Conservation (phyloP, 1,140 invertebrate genomes). For the Ceratina japonica region DNA sequence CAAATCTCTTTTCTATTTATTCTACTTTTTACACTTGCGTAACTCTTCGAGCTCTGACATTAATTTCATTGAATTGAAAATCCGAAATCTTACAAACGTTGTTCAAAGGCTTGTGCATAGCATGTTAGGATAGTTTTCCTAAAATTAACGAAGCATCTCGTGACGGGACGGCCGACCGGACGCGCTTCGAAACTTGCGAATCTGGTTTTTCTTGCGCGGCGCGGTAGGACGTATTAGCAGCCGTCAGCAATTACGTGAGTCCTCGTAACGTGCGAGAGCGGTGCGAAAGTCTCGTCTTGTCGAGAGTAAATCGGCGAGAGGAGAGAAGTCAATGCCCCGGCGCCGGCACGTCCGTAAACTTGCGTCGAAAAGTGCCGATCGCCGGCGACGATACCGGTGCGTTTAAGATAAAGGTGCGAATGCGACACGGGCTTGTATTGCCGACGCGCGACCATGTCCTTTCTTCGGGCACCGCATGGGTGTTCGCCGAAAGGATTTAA, state of each 20-base stretch:
- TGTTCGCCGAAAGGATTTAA: not conserved
- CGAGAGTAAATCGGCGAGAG: conserved; percentile 49
- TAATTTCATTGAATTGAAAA: no score
- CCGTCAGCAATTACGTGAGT: conserved; percentile 67
- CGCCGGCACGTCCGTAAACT: conserved; percentile 48
- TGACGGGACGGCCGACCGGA: conserved; percentile 23
- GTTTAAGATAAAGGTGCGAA: conserved; percentile 40
- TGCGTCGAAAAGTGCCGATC: conserved; percentile 43
- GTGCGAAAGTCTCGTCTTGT: conserved; percentile 49
- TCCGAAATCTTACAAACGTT: no score
- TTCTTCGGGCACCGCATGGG: not conserved
- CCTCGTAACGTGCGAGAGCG: conserved; percentile 48
- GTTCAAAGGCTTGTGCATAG: not conserved
- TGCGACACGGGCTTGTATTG: conserved; percentile 28
- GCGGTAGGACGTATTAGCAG: conserved; percentile 61
- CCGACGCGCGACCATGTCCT: not conserved
- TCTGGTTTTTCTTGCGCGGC: conserved; percentile 64
- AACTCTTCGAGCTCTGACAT: no score
- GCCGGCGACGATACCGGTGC: conserved; percentile 42
- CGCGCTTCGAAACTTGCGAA: conserved; percentile 60
- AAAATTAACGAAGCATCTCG: conserved; percentile 31
- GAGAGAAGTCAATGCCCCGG: conserved; percentile 54
- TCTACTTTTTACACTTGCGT: no score
- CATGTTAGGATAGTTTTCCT: conserved; percentile 22
- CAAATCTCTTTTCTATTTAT: no score